Base-by-base conservation (phyloP, 2,797 vertebrate genomes). In the Peromyscus nudipes region DNA sequence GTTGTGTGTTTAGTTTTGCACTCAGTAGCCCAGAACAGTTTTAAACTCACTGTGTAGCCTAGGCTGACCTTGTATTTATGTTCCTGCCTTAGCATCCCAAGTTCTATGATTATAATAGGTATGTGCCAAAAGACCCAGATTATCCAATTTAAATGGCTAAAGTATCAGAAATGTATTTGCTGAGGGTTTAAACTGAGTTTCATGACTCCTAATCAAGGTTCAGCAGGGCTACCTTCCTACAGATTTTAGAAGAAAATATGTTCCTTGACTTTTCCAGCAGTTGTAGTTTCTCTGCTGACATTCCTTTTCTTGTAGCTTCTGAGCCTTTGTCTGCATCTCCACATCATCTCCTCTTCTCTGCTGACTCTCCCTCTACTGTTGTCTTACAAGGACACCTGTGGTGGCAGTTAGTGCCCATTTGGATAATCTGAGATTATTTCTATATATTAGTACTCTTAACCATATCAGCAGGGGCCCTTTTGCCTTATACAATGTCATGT, bases 121-220 rank as follows among this genome's bases (percentile, higher is more conserved):
- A 49, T 17, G 7, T 82, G 6, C 37, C 81, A 29, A 27, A 14
- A 83, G 10, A 60, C 57, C 27, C n/a, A 89, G 55, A 19, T 79
- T 65, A 90, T 14, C 75, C 4, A 65, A 65, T 9, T 19, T 83
- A 71, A 88, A 23, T 76, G 43, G 25, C 43, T 95, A 52, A 76
- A 95, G 49, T 57, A 60, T 87, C n/a, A 80, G 43, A 90, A 91
- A 91, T 69, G 13, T 76, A 57, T 94, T 69, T 23, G 89, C 64
- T 92, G 23, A 49, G 1, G 76, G 73, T 82, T 23, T 85, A 17
- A 92, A 92, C 82, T 64, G 52, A 85, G 60, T 85, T 84, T 95
- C 43, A 71, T 37, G 75, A 31, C 88, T 65, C 65, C 49, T 65
- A 81, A 71, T 91, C 14, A 55, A 91, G 62, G 25, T 52, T 89